A percentile compares a stretch with the other conserved stretches of the same genome.
Evolutionary conservation across 2,888 invertebrate genomes (phyloP).

Genomic region (Cybosia mesomella): DNA sequence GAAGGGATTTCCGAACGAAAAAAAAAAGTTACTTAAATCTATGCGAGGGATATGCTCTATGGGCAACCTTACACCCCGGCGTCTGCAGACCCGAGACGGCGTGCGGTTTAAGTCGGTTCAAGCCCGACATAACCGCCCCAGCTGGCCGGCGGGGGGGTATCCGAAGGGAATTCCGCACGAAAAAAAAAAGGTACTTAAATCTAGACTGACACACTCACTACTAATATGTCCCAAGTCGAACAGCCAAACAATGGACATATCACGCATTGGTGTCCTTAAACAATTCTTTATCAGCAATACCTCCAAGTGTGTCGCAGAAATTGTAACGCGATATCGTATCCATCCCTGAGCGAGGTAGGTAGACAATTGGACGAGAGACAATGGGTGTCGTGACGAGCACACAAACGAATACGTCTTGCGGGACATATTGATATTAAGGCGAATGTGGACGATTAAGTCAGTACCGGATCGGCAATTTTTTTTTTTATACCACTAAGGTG

Average conservation of each 20-base stretch:
- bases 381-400: constrained; percentile 52
- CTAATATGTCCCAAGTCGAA: not conserved
- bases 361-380: constrained; percentile 50
- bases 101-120: too few relatives aligned
- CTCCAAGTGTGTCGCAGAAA: constrained; percentile 42
- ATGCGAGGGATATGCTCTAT: too few relatives aligned
- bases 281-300: constrained; percentile 32
- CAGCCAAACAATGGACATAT: constrained; percentile 1
- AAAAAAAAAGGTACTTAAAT: too few relatives aligned
- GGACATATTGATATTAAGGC: constrained; percentile 14
- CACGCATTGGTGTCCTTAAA: constrained; percentile 9
- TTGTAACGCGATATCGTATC: constrained; percentile 42
- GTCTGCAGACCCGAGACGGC: too few relatives aligned
- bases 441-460: not conserved
- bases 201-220: not conserved
- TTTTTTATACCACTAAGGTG: too few relatives aligned
- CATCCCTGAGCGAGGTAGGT: constrained; percentile 23
- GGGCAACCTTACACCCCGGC: too few relatives aligned
- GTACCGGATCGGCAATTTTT: not conserved
- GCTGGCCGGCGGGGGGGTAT: too few relatives aligned
- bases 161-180: too few relatives aligned
- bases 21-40: too few relatives aligned
- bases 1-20: too few relatives aligned
- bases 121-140: too few relatives aligned
- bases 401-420: constrained; percentile 43